phyloP scores from a whole-genome alignment of 2,113 vertebrate species.

The Ranitomeya imitator region DNA sequence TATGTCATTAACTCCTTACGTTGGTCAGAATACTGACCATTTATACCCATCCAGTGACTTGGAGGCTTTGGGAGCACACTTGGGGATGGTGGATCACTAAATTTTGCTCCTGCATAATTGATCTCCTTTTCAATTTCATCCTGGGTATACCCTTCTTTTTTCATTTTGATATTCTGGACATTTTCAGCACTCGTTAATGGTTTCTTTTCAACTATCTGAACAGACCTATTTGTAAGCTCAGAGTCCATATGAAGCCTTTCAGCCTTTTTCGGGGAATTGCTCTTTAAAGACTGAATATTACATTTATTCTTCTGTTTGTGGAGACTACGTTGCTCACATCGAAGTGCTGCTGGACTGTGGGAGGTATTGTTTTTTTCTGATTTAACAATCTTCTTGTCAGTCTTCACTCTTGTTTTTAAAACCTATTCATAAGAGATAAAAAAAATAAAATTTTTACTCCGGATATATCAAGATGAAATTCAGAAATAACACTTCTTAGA shows the following conservation, averaged over 20 bases:
- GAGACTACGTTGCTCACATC: slow-evolving; percentile 74
- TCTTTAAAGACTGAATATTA: slow-evolving; percentile 66
- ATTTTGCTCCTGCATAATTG: slow-evolving; percentile 92
- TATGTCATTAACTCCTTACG: slow-evolving; percentile 87
- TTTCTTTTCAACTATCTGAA: slow-evolving; percentile 76
- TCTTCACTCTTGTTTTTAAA: slow-evolving; percentile 82
- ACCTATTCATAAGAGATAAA: slow-evolving; percentile 68
- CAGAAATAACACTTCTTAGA: no score
- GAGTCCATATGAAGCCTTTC: slow-evolving; percentile 74
- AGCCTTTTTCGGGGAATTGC: slow-evolving; percentile 69
- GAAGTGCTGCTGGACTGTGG: slow-evolving; percentile 70
- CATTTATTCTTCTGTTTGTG: slow-evolving; percentile 78
- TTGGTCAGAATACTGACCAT: slow-evolving; percentile 71
- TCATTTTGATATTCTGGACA: slow-evolving; percentile 67
- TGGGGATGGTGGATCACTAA: slow-evolving; percentile 93
- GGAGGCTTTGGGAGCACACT: slow-evolving; percentile 94
- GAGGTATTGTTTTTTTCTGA: slow-evolving; percentile 74
- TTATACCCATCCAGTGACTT: slow-evolving; percentile 89
- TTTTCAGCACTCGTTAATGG: slow-evolving; percentile 76
- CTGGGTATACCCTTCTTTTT: slow-evolving; percentile 64
- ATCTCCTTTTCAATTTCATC: slow-evolving; percentile 83
- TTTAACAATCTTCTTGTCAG: slow-evolving; percentile 81
- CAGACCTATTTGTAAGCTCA: slow-evolving; percentile 16
- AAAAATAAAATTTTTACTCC: background rate
- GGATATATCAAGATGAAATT: background rate